Conservation (phyloP, 2,888 invertebrate species). For the Eucriotettix oculatus region DNA sequence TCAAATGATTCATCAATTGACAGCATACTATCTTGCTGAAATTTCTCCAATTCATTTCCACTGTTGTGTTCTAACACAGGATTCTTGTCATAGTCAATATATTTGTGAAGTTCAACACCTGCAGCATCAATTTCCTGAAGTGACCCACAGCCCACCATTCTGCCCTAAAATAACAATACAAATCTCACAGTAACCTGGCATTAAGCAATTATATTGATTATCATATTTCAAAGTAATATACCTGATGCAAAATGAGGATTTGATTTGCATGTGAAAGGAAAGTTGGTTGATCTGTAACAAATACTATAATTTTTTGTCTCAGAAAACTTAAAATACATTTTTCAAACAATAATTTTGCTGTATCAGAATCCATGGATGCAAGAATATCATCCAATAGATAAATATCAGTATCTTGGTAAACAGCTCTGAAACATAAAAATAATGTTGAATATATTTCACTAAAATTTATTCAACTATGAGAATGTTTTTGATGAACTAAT, state of each 20-base stretch:
- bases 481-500: no score
- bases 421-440: no score
- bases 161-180: slow-evolving; percentile 1
- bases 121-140: not conserved
- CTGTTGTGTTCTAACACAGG: not conserved
- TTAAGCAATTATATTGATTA: no score
- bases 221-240: not conserved
- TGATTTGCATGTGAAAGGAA: slow-evolving; percentile 4
- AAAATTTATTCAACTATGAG: no score
- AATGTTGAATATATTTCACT: no score
- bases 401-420: no score
- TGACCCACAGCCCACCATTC: slow-evolving; percentile 8
- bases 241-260: slow-evolving; percentile 5
- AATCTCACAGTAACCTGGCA: no score
- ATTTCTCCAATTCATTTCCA: no score
- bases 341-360: slow-evolving; percentile 2
- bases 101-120: slow-evolving; percentile 3
- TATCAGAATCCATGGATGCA: not conserved
- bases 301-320: slow-evolving; percentile 1
- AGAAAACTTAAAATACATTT: slow-evolving; percentile 7
- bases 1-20: no score
- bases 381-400: not conserved
- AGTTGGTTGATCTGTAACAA: slow-evolving; percentile 1
- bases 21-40: no score
- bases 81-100: slow-evolving; percentile 2